These are phyloP conservation scores for Belonocnema kinseyi DNA, from an alignment of 1,140 invertebrate species.

Conservation along the genomic window DNA sequence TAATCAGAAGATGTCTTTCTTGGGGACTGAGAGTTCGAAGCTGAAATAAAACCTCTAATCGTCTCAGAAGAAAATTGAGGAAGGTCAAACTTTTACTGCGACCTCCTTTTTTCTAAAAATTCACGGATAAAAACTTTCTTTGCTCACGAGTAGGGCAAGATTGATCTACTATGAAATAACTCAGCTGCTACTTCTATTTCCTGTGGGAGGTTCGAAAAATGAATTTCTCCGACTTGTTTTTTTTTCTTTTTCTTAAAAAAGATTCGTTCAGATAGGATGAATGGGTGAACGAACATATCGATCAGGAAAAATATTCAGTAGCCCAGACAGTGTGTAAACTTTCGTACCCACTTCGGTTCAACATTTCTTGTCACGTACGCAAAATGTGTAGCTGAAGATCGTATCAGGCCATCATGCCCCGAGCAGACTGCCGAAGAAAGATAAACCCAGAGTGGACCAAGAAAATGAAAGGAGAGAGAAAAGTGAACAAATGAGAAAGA, in stretches of 20 bases:
- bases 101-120: too few species aligned
- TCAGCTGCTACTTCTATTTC: constrained; percentile 18
- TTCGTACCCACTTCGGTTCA: not conserved
- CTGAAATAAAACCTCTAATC: too few species aligned
- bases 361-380: constrained; percentile 37
- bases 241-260: not conserved
- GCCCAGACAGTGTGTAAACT: constrained; percentile 19
- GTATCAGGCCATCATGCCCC: constrained; percentile 25
- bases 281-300: constrained; percentile 15
- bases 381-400: constrained; percentile 31
- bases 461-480: constrained; percentile 36
- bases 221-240: not conserved
- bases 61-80: too few species aligned
- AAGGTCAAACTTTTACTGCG: too few species aligned
- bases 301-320: constrained; percentile 33
- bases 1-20: too few species aligned
- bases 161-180: constrained; percentile 10
- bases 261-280: not conserved
- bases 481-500: constrained; percentile 23
- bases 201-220: not conserved
- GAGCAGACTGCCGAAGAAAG: constrained; percentile 23
- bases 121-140: too few species aligned
- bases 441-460: not conserved
- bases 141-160: not conserved
- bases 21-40: too few species aligned